Percentiles rank a stretch among this genome's conserved stretches.
phyloP scores from a whole-genome alignment of 2,888 invertebrate genomes.

The Agrilus mali region DNA sequence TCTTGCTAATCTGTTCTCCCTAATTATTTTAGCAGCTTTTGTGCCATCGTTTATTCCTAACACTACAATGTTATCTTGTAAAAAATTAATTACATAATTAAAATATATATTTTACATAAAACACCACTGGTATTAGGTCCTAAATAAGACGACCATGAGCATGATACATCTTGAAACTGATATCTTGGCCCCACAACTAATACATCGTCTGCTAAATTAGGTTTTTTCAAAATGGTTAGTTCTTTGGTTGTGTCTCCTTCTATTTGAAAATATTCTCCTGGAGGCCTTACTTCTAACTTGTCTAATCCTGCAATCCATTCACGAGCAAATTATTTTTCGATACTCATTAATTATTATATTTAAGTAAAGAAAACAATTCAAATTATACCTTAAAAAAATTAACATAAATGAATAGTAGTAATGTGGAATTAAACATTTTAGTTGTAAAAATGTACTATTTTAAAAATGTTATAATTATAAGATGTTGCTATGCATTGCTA shows the following conservation, averaged over 20 bases:
- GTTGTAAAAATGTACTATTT: too few species aligned
- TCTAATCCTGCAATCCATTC: conserved; percentile 50
- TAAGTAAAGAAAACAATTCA: too few species aligned
- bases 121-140: conserved; percentile 62
- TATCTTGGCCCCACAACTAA: conserved; percentile 67
- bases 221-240: conserved; percentile 42
- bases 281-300: conserved; percentile 48
- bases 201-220: conserved; percentile 63
- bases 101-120: conserved; percentile 41
- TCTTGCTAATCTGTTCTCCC: conserved; percentile 48
- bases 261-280: conserved; percentile 45
- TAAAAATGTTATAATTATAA: too few species aligned
- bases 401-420: too few species aligned
- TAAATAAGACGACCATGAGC: conserved; percentile 46
- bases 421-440: too few species aligned
- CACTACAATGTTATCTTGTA: conserved; percentile 38
- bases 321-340: too few species aligned
- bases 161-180: conserved; percentile 50
- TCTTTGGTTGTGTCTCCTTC: conserved; percentile 49
- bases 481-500: too few species aligned
- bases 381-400: too few species aligned
- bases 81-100: neutral
- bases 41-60: conserved; percentile 61
- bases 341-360: too few species aligned
- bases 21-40: conserved; percentile 40